Base-by-base conservation (phyloP, 1,140 invertebrate genomes). In the Asobara japonica region DNA sequence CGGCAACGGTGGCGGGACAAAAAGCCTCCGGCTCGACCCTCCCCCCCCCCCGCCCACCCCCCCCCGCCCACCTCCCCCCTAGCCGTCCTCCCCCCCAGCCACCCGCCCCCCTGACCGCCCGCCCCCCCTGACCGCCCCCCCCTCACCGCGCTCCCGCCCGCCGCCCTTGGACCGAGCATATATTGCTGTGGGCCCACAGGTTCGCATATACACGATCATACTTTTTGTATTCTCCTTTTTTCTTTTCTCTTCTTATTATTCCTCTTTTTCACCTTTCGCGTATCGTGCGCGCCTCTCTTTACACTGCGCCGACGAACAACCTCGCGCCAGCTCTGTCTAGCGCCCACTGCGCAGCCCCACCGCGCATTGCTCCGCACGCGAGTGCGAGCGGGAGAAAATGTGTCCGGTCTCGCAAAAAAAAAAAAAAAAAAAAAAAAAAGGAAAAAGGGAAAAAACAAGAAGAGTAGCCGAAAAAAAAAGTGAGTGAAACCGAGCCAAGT, bases 1-100 rank as follows among this genome's bases (percentile, higher is more conserved):
- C 48, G 68, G 79, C 65, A 66, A 75, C 72, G 76, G 77, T 78
- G 78, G 78, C 82, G 79, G 81, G 79, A 84, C 84, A 87, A 85
- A 84, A 84, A 85, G 83, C 83, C 82, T 79, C 80, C 83, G 83
- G 83, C 85, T 83, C 81, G 77, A 78, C 76, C 68, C 67, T 72
- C 30, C 76, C 77, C 72, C 62, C 66, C 72, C 66, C 72, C 67
- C 3, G 13, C 51, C 29, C 33, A 5, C 51, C 31, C 22, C 22
- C 22, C n/a, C 20, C 45, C 20, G 16, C 33, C 30, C 38, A 25
- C 31, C 31, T 25, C n/a, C 72, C 66, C 72, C 67, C 3, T 22
- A 64, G 16, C 33, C 10, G 31, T 29, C 22, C 22, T 20, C n/a
- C 20, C 45, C 20, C 29, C 33, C 30, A 27, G 13, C 31, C 31